Conservation (phyloP, 2,113 vertebrate species). For the Psophia crepitans region DNA sequence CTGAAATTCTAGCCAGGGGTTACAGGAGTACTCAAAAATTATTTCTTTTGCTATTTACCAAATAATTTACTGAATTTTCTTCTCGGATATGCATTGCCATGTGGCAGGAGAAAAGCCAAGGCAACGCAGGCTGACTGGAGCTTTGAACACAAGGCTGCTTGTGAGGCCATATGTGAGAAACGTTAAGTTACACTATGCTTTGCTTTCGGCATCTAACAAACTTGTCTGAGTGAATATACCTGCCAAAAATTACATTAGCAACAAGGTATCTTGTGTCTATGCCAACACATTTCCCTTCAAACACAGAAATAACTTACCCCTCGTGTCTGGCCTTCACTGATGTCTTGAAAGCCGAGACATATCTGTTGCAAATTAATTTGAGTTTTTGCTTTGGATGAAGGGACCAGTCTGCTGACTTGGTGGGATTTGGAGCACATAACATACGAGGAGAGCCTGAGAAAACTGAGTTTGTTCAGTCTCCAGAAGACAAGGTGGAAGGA, state of each 20-base stretch:
- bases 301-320: not conserved
- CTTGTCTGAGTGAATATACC: not conserved
- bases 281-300: constrained; percentile 30
- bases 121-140: not conserved
- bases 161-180: constrained; percentile 8
- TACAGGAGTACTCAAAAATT: not conserved
- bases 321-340: not conserved
- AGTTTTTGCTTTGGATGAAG: not conserved
- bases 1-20: not conserved
- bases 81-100: not conserved
- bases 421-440: not conserved
- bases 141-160: not conserved
- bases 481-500: not conserved
- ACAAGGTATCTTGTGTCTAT: constrained; percentile 7
- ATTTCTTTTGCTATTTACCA: not conserved
- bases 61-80: not conserved
- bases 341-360: not conserved
- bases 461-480: not conserved
- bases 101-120: not conserved
- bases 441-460: not conserved
- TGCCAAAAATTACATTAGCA: constrained; percentile 56
- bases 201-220: not conserved
- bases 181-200: not conserved
- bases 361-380: not conserved
- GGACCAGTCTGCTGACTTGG: not conserved